These are phyloP conservation scores for Formica exsecta DNA, from an alignment of 1,140 invertebrate species.

Conservation along the genomic window DNA sequence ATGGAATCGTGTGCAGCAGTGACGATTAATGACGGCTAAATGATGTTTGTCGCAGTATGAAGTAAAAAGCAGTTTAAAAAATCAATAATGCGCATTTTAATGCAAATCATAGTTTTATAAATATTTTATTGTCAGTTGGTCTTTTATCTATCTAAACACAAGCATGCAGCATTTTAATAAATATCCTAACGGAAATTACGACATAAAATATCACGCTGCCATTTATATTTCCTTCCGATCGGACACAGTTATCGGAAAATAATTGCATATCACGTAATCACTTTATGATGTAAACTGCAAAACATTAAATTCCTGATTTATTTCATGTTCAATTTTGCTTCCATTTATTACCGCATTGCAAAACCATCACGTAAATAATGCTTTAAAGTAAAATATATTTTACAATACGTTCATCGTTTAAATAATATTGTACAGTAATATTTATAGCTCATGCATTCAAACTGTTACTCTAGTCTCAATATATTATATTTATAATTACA, in stretches of 20 bases:
- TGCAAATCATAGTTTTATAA: slow-evolving; percentile 22
- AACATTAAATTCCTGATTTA: slow-evolving; percentile 55
- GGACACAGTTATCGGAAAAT: slow-evolving; percentile 52
- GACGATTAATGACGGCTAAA: neutral
- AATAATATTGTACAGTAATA: slow-evolving; percentile 38
- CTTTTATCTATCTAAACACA: slow-evolving; percentile 26
- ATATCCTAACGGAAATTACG: slow-evolving; percentile 54
- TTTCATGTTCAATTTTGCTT: slow-evolving; percentile 52
- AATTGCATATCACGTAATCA: slow-evolving; percentile 60
- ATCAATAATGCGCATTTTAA: slow-evolving; percentile 14
- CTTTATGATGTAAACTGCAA: slow-evolving; percentile 34
- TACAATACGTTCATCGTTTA: slow-evolving; percentile 34
- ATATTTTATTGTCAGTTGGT: neutral
- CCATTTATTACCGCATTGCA: slow-evolving; percentile 46
- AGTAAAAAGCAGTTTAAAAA: neutral
- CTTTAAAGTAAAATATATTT: slow-evolving; percentile 46
- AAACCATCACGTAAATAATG: slow-evolving; percentile 51
- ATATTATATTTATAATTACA: neutral
- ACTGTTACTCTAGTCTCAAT: slow-evolving; percentile 11
- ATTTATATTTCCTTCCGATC: slow-evolving; percentile 49
- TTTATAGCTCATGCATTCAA: slow-evolving; percentile 2
- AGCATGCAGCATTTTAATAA: slow-evolving; percentile 28
- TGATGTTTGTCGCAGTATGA: neutral
- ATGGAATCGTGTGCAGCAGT: neutral
- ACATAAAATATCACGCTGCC: slow-evolving; percentile 56